These are phyloP conservation scores for Caenorhabditis angaria DNA, from an alignment of 2,888 invertebrate species.

Conservation along the genomic window DNA sequence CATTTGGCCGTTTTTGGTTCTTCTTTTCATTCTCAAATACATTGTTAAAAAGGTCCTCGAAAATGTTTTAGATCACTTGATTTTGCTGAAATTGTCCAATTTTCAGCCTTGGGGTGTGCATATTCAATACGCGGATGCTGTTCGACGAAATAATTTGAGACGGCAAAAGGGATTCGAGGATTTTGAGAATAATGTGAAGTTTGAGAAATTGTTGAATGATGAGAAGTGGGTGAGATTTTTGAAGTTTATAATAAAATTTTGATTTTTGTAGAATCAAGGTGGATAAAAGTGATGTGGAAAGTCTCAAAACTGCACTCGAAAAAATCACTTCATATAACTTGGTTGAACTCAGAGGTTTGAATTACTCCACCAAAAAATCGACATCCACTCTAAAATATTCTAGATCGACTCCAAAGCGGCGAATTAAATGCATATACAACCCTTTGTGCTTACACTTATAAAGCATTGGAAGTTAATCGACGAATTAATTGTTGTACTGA, in stretches of 20 bases:
- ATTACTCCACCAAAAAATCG: neutral
- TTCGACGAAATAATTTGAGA: constrained; percentile 21
- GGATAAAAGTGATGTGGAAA: neutral
- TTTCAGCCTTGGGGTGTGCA: constrained; percentile 48
- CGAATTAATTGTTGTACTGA: constrained; percentile 66
- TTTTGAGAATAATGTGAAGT: constrained; percentile 8
- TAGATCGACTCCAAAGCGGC: constrained; percentile 63
- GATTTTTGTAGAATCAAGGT: constrained; percentile 8
- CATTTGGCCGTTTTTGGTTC: constrained; percentile 21
- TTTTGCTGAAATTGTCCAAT: neutral
- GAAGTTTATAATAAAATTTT: neutral
- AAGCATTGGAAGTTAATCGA: constrained; percentile 62
- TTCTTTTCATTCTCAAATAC: constrained; percentile 27
- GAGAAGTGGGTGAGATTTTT: neutral
- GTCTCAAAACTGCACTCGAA: neutral
- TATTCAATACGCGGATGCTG: constrained; percentile 29
- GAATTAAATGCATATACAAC: constrained; percentile 58
- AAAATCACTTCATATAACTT: neutral
- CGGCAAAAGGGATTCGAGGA: constrained; percentile 33
- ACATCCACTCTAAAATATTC: constrained; percentile 14
- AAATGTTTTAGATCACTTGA: neutral
- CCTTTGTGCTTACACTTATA: constrained; percentile 62
- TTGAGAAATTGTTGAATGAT: constrained; percentile 6
- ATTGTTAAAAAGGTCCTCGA: constrained; percentile 38
- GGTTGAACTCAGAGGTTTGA: neutral